Evolutionary conservation across 2,113 vertebrate species (phyloP).

Genomic region (Sinosuthora webbiana): DNA sequence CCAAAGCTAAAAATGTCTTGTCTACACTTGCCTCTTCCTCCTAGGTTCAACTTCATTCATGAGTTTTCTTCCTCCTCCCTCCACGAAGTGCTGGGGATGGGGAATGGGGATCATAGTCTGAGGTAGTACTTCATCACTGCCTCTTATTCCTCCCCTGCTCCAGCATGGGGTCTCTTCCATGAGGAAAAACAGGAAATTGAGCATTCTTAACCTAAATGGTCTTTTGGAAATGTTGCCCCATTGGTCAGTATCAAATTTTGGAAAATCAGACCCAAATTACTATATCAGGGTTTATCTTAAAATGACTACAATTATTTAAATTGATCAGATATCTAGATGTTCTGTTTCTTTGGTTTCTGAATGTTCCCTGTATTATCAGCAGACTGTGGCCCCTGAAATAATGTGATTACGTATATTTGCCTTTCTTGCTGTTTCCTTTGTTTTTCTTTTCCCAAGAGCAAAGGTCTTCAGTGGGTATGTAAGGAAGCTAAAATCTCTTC

Average conservation of each 20-base stretch:
- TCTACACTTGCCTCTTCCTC: not conserved
- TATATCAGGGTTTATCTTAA: not conserved
- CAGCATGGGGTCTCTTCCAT: fast-evolving
- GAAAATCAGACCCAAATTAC: not conserved
- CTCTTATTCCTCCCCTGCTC: not conserved
- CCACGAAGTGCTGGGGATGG: not conserved
- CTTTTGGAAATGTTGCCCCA: not conserved
- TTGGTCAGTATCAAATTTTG: not conserved
- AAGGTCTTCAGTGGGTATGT: not conserved
- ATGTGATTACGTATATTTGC: not conserved
- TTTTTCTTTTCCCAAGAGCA: not conserved
- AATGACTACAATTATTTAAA: not conserved
- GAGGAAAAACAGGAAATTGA: not conserved
- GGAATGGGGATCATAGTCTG: not conserved
- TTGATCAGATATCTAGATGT: not conserved
- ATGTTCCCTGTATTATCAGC: not conserved
- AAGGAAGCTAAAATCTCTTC: not conserved
- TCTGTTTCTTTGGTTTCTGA: not conserved
- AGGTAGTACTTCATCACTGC: not conserved
- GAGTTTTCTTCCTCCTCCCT: not conserved
- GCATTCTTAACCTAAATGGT: not conserved
- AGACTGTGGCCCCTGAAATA: not conserved
- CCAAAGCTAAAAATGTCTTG: not conserved
- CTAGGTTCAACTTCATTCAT: not conserved
- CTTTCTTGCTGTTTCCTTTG: not conserved